Percentiles rank a stretch among this genome's conserved stretches.
Evolutionary conservation across 2,113 vertebrate genomes (phyloP).

Genomic region (Picathartes gymnocephalus): DNA sequence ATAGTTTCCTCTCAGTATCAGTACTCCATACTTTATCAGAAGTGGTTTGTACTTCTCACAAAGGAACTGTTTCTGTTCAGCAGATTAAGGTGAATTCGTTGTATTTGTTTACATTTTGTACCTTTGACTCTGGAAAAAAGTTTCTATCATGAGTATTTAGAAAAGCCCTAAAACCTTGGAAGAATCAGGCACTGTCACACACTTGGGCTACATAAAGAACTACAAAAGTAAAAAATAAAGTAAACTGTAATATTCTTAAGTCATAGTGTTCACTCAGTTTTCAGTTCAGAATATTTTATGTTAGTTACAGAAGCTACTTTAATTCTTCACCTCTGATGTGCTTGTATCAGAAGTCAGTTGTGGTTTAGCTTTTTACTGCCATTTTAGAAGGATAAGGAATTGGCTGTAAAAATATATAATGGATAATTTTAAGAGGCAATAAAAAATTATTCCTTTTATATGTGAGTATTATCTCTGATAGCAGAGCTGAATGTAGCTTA

Average conservation of each 20-base stretch:
- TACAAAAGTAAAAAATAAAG: not conserved
- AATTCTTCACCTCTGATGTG: not conserved
- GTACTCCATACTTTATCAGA: not conserved
- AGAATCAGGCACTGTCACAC: not conserved
- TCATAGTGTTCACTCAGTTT: not conserved
- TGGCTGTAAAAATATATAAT: not conserved
- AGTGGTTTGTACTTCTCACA: not conserved
- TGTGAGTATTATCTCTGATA: not conserved
- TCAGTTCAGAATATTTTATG: not conserved
- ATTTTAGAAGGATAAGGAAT: not conserved
- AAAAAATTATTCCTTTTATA: not conserved
- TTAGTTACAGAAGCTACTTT: not conserved
- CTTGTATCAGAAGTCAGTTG: not conserved
- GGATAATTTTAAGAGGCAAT: not conserved
- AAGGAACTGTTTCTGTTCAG: not conserved
- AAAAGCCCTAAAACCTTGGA: not conserved
- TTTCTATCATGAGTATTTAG: not conserved
- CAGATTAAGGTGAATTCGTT: not conserved
- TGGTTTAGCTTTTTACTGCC: not conserved
- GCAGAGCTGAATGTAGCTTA: not conserved
- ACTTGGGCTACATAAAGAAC: not conserved
- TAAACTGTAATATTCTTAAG: not conserved
- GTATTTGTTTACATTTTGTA: not conserved
- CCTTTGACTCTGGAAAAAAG: not conserved
- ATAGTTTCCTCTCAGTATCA: not conserved